Evolutionary conservation across 2,888 invertebrate species (phyloP), one percentile per base, ranked within the genome.

Genomic region (Diaprepes abbreviatus): DNA sequence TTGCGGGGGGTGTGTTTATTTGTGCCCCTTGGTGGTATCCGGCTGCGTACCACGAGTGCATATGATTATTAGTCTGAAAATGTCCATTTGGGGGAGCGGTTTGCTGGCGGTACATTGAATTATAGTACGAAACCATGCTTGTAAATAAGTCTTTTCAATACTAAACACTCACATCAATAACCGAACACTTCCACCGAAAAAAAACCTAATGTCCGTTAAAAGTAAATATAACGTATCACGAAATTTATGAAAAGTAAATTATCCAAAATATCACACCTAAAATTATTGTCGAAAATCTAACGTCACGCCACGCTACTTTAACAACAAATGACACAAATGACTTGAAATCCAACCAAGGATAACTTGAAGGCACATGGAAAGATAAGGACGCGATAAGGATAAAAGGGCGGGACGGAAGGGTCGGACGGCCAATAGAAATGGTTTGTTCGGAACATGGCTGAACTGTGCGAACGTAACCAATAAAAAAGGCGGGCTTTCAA

Each of bases 61-160:
- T 78, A 4, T 77, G 73, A 2, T 77, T 68, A 48, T 79, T 76
- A 17, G 77, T 71, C 69, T 82, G 80, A 78, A 86, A 85, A 43
- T 87, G 87, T 2, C 88, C 87, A 75, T 88, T 88, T 67, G 88
- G 84, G 73, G 88, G 69, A 10, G 79, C 75, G 67, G 83, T 77
- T 62, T 82, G 87, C 73, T 87, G 87, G 83, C 87, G 86, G 72
- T 87, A 87, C 80, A 87, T 86, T 85, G 86, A 86, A 84, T 89
- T 89, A 79, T 90, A 92, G 84, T 92, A 92, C 76, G 91, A 91
- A 85, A 92, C 91, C 92, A 92, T 92, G 52, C 68, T 73, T 14
- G 6, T 7, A 40, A 24, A 14, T 35, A 17, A 16, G 40, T 28
- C 28, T 10, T 24, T 24, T 55, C 1, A 38, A 16, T 14, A 7